Evolutionary conservation across 2,797 vertebrate species (phyloP).

Genomic region (Sciurus vulgaris): DNA sequence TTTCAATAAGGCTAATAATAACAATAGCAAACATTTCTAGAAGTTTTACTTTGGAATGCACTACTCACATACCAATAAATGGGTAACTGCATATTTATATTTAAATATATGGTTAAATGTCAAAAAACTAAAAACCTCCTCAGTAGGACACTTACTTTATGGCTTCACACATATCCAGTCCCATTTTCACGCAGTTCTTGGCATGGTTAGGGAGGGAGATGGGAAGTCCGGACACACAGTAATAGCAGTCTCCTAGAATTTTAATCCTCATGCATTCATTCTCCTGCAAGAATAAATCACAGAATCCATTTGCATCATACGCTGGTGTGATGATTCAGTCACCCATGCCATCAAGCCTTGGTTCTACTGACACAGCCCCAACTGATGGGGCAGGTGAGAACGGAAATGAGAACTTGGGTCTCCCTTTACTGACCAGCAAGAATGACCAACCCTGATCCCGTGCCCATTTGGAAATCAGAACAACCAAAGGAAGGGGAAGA

Average conservation of each 20-base stretch:
- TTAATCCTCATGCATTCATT: constrained; percentile 99
- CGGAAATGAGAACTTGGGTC: not conserved
- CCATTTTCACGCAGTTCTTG: constrained; percentile 99
- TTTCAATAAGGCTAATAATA: not conserved
- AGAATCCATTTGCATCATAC: not conserved
- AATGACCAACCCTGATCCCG: not conserved
- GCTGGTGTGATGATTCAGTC: not conserved
- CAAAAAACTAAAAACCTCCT: not conserved
- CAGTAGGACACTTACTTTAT: constrained; percentile 94
- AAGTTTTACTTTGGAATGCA: not conserved
- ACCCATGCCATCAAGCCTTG: not conserved
- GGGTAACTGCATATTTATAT: constrained; percentile 5
- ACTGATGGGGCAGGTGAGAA: rapidly evolving
- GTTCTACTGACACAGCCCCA: not conserved
- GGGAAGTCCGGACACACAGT: constrained; percentile 98
- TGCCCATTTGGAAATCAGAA: not conserved
- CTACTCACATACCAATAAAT: not conserved
- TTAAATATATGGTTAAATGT: not conserved
- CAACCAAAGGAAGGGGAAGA: not conserved
- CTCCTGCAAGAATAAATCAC: constrained; percentile 90
- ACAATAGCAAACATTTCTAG: not conserved
- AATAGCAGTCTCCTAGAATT: constrained; percentile 98
- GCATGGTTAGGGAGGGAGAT: constrained; percentile 97
- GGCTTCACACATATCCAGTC: constrained; percentile 99
- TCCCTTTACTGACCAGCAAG: not conserved